Base-by-base conservation (phyloP, 2,888 invertebrate species). In the Camponotus fellah region DNA sequence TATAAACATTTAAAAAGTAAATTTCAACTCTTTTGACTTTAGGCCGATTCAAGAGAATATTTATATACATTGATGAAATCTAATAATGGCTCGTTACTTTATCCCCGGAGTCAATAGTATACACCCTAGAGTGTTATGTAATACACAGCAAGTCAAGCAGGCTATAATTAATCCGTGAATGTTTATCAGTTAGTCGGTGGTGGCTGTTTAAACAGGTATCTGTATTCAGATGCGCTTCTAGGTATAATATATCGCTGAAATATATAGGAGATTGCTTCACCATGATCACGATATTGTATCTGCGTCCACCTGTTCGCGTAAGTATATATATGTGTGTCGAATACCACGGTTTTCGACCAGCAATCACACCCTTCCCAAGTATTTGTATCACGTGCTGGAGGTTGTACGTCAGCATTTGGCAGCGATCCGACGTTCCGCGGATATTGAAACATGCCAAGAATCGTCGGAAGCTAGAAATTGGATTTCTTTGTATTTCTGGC, bases 331-430 rank as follows among this genome's bases (percentile, higher is more conserved):
- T 76, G 34, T 64, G 32, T 46, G 32, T 58, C 40, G 58, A 26
- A 69, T 53, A 79, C 65, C 68, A 65, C 32, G 82, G 43, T 37
- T n/a, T 43, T 43, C 79, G 56, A 75, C 43, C 62, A 17, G 62
- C 62, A 17, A 62, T 34, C 34, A 62, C 34, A 62, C 40, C 66
- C 14, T 53, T 34, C 12, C 49, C 46, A 83, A 85, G 65, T 68
- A 85, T 85, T 82, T 82, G 66, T 58, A 66, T 17, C 72, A 83
- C 75, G 76, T 69, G 60, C 71, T 76, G 65, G 12, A 65, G 65
- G 58, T 49, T 46, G 37, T 37, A 77, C 49, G 64, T 85, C 76
- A 85, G 83, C 58, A 85, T 77, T 85, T 83, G 85, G 83, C 86
- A 85, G 68, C 34, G 40, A 46, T 14, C 58, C 53, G 81, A 77